Evolutionary conservation across 2,113 vertebrate genomes (phyloP).

Genomic region (Anarrhichthys ocellatus): DNA sequence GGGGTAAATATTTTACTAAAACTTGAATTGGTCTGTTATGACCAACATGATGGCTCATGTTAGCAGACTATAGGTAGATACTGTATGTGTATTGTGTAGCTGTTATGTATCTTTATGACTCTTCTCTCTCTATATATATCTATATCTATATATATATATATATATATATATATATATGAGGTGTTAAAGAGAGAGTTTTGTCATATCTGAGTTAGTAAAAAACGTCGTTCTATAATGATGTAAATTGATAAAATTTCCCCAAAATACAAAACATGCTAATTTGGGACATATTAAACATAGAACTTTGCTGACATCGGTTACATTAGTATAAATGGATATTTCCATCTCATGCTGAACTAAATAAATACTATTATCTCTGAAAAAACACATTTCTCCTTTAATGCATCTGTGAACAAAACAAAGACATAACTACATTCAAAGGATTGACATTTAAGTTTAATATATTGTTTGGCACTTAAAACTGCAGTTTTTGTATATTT

Average conservation of each 20-base stretch:
- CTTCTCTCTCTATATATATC: not conserved
- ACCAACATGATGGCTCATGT: not conserved
- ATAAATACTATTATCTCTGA: not conserved
- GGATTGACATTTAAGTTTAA: not conserved
- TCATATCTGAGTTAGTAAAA: not conserved
- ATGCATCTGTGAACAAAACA: not conserved
- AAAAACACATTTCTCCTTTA: not conserved
- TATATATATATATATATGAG: not conserved
- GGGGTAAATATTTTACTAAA: not conserved
- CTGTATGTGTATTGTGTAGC: not conserved
- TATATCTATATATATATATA: too few relatives aligned
- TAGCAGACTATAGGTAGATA: not conserved
- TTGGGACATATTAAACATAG: not conserved
- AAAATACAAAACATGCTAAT: not conserved
- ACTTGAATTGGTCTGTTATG: not conserved
- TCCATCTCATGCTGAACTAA: not conserved
- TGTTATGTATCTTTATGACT: not conserved
- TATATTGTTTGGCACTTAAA: conserved; percentile 2
- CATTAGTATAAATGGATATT: not conserved
- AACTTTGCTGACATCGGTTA: not conserved
- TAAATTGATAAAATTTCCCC: not conserved
- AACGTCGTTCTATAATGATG: not conserved
- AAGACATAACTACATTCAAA: not conserved
- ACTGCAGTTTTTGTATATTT: not conserved
- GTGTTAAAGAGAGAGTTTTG: not conserved